Conservation (phyloP, 2,797 vertebrate species). For the Heliangelus exortis region DNA sequence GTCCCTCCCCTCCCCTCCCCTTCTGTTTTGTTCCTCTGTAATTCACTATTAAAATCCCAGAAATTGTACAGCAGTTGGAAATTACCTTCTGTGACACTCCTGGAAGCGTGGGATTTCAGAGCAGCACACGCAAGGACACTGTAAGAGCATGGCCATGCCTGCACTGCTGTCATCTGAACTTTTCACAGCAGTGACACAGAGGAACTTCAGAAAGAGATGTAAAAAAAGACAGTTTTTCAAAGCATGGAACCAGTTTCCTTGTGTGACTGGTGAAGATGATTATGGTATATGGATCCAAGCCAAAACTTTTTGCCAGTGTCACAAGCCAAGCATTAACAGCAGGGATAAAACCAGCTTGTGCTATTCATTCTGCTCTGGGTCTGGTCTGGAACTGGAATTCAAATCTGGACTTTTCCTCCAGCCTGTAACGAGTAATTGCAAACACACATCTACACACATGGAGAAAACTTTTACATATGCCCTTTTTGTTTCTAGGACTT, state of each 20-base stretch:
- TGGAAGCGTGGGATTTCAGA: neutral
- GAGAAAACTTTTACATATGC: neutral
- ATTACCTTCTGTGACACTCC: neutral
- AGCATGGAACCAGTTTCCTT: neutral
- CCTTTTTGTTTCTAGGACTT: conserved; percentile 36
- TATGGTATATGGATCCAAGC: rapidly evolving
- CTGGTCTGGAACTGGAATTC: conserved; percentile 23
- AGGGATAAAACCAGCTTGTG: neutral
- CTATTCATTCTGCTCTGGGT: neutral
- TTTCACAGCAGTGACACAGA: neutral
- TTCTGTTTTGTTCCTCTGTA: neutral
- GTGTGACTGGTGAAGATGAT: neutral
- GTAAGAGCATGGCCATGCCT: neutral
- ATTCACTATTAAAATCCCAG: neutral
- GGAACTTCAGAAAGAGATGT: neutral
- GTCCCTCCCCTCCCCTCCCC: no score
- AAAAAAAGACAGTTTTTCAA: neutral
- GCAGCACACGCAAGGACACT: neutral
- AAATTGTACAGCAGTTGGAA: neutral
- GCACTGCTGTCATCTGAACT: neutral
- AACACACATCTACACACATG: conserved; percentile 31
- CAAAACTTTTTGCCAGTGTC: neutral
- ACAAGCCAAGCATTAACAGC: neutral
- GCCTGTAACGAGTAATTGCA: conserved; percentile 40
- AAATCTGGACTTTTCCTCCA: conserved; percentile 42